Base-by-base conservation (phyloP, 2,797 vertebrate genomes). In the Emydoidea blandingii region DNA sequence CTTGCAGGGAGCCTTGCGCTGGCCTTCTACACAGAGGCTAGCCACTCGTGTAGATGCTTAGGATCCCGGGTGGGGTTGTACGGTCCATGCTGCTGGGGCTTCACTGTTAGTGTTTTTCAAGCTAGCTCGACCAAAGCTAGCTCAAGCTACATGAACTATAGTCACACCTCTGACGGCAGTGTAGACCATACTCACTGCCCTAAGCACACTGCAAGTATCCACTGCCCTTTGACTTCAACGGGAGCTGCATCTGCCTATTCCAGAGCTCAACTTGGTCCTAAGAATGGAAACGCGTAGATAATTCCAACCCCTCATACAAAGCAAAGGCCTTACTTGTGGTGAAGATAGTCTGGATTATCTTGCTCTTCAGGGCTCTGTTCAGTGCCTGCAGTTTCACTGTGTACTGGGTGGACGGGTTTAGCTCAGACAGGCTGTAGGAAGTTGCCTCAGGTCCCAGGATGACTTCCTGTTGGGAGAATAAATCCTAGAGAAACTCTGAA, bases 401-500 rank as follows among this genome's bases (percentile, higher is more conserved):
- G 95, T 99, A 99, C 87, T 99, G 98, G 0, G 99, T 99, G 92
- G 99, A 99, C 34, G 99, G 98, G 16, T 97, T 99, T 90, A 99
- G 98, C 79, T 99, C 99, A 16, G 97, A 90, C 98, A 99, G 98
- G 98, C 97, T 99, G 97, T 99, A 99, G 25, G 99, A 99, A 37
- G 98, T 99, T 3, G 99, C 98, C 1, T 98, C 99, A 0, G 99
- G 99, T 79, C 98, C 98, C 93, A 99, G 96, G 79, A 99, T 97
- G 49, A 99, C 98, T 96, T 99, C 99, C 99, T 99, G 54, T 25
- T 82, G 76, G 83, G 92, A 92, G 59, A 90, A 88, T 53, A 89
- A 93, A 93, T 19, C 90, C 65, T 8, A 47, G 7, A 93, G 44
- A 21, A 94, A 79, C 89, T 41, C 78, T 62, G 79, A 80, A 83